These are phyloP conservation scores for Drosophila melanocephala DNA, from an alignment of 2,888 invertebrate species.

Conservation along the genomic window DNA sequence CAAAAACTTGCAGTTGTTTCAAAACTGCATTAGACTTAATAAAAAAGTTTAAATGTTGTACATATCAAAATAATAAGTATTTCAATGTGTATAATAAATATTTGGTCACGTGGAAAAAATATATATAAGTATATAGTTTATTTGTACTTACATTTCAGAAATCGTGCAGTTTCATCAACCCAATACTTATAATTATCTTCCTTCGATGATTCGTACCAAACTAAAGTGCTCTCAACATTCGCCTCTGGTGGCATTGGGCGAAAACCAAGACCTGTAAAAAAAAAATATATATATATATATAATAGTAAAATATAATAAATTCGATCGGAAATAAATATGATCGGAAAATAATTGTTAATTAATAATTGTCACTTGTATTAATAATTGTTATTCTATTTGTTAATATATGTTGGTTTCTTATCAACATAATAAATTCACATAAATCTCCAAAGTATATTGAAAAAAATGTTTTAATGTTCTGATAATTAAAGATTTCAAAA, in stretches of 20 bases:
- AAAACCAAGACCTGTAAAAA: conserved; percentile 94
- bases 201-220: conserved; percentile 92
- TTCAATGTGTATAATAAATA: neutral
- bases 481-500: too few relatives aligned
- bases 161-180: conserved; percentile 91
- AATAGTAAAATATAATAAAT: conserved; percentile 17
- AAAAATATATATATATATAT: neutral
- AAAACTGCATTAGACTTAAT: neutral
- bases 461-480: neutral
- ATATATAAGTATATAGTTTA: neutral
- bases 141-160: conserved; percentile 89
- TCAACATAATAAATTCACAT: too few relatives aligned
- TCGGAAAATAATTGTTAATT: neutral
- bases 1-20: conserved; percentile 3
- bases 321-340: too few relatives aligned
- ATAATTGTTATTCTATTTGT: neutral
- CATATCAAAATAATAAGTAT: neutral
- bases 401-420: neutral
- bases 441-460: too few relatives aligned
- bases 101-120: neutral
- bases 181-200: conserved; percentile 92
- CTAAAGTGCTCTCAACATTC: conserved; percentile 97
- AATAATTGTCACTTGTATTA: neutral
- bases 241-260: conserved; percentile 97
- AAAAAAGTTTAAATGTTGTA: neutral